phyloP scores from a whole-genome alignment of 2,113 vertebrate genomes.

The Sigmodon hispidus region DNA sequence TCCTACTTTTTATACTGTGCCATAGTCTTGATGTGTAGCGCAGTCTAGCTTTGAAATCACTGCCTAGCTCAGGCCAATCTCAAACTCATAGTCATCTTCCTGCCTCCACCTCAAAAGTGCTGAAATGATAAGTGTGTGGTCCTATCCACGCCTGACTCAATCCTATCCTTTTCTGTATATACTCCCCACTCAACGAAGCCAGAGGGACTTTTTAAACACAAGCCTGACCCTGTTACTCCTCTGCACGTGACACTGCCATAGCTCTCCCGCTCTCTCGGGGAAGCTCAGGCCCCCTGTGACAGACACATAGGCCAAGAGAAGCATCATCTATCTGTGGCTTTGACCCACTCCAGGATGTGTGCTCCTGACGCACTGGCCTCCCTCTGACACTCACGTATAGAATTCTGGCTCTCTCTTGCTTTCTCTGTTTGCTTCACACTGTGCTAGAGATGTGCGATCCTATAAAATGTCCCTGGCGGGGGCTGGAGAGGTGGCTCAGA shows the following conservation, averaged over 20 bases:
- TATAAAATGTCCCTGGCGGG: not conserved
- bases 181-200: not conserved
- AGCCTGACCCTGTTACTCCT: not conserved
- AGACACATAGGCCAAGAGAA: not conserved
- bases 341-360: no score
- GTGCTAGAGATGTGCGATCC: not conserved
- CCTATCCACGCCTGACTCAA: not conserved
- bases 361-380: not conserved
- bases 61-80: not conserved
- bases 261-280: not conserved
- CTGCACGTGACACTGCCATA: not conserved
- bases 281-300: not conserved
- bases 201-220: not conserved
- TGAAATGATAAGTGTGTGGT: not conserved
- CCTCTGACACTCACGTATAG: not conserved
- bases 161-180: not conserved
- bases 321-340: not conserved
- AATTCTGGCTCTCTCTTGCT: not conserved
- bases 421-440: not conserved
- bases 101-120: not conserved
- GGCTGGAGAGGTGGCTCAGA: no score
- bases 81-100: not conserved
- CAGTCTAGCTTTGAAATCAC: not conserved
- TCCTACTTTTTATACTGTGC: not conserved
- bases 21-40: not conserved